Percentiles rank a stretch among this genome's conserved stretches.
Conservation (phyloP, 2,888 invertebrate species). For the Hirtodrosophila trivittata region DNA sequence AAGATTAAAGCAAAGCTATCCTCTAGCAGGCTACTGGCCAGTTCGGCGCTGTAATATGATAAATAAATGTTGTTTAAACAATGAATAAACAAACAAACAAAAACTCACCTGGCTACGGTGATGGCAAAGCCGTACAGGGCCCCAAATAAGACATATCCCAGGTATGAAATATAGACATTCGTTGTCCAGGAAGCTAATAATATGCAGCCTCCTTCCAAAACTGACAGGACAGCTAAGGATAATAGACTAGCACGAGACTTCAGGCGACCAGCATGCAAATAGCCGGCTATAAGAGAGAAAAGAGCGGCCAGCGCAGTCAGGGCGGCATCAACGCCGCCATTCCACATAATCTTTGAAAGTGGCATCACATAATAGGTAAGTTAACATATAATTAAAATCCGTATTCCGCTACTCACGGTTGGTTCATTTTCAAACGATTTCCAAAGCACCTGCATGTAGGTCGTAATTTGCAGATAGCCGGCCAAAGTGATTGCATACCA, state of each 20-base stretch:
- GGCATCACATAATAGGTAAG: no score
- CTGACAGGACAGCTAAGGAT: slow-evolving; percentile 84
- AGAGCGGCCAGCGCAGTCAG: slow-evolving; percentile 88
- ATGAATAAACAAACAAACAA: background rate
- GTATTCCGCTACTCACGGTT: slow-evolving; percentile 68
- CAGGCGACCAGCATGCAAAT: slow-evolving; percentile 78
- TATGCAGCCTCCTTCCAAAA: slow-evolving; percentile 86
- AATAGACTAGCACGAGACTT: slow-evolving; percentile 84
- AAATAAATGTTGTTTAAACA: no score
- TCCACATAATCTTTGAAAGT: slow-evolving; percentile 84
- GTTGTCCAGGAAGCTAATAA: slow-evolving; percentile 85
- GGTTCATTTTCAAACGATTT: slow-evolving; percentile 84
- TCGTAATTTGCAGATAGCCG: slow-evolving; percentile 88
- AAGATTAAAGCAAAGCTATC: slow-evolving; percentile 96
- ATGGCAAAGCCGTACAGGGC: slow-evolving; percentile 89
- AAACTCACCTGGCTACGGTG: slow-evolving; percentile 79
- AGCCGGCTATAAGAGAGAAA: slow-evolving; percentile 86
- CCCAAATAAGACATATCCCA: slow-evolving; percentile 90
- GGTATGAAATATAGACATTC: slow-evolving; percentile 89
- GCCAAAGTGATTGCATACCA: slow-evolving; percentile 91
- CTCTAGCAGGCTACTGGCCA: slow-evolving; percentile 91
- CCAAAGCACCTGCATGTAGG: slow-evolving; percentile 91
- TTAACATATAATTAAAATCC: background rate
- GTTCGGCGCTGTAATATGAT: slow-evolving; percentile 92
- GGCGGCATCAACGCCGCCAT: slow-evolving; percentile 92